Base-by-base conservation (phyloP, 1,140 invertebrate genomes). In the Drosophila yakuba region DNA sequence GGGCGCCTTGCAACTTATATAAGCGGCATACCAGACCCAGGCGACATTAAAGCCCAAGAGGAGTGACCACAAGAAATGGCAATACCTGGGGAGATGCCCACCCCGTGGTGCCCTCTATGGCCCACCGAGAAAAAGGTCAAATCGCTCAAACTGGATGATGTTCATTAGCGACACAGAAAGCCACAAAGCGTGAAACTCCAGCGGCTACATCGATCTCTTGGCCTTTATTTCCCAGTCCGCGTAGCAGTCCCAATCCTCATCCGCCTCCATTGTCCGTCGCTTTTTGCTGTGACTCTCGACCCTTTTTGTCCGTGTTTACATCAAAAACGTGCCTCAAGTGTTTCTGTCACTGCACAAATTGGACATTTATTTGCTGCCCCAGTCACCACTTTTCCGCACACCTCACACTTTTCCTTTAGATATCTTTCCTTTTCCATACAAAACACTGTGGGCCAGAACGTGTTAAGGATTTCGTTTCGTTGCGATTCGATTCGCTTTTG, bases 271-370 rank as follows among this genome's bases (percentile, higher is more conserved):
- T 62, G 51, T 68, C 57, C 57, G 58, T 45, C 60, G 64, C 35
- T 25, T 20, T 32, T 44, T 59, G 75, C 60, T 81, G 68, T 88
- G 83, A 82, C 82, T 88, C 62, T 76, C 79, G 79, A 88, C 84
- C 75, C 72, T 74, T 83, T 71, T 86, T 81, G 74, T 66, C 69
- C 81, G 84, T 88, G 83, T 83, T 86, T 86, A 88, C 83, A 88
- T 79, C 84, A 82, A 86, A 86, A 86, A 86, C 83, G 83, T 86
- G 83, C 83, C 84, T 82, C 83, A 88, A 86, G 84, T 86, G 83
- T 88, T 86, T 79, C 83, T 86, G 83, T 88, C 83, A 86, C 75
- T 74, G 79, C 79, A 88, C 83, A 88, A 86, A 88, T 88, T 86
- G 84, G 83, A 86, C 83, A 86, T 88, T 86, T 88, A 86, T 86